Evolutionary conservation across 2,888 invertebrate genomes (phyloP).

Genomic region (Strigamia transsilvanica): DNA sequence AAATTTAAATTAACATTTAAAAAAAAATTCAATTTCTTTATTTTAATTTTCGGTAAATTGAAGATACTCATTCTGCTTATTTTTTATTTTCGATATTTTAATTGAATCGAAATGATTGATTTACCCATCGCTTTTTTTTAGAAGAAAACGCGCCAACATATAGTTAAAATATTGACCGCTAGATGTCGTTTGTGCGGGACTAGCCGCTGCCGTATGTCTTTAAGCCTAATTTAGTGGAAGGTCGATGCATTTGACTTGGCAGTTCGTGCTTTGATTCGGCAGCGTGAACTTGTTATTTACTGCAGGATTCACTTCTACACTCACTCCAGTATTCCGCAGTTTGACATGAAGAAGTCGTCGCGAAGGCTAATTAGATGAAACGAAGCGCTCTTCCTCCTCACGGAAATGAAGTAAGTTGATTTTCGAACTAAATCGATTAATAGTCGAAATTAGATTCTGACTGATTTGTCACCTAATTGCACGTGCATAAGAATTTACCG

Average conservation of each 20-base stretch:
- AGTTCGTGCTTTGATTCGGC: constrained; percentile 26
- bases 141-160: neutral
- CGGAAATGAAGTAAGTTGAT: constrained; percentile 28
- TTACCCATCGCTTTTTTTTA: too few relatives aligned
- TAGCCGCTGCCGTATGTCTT: neutral
- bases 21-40: too few relatives aligned
- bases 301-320: neutral
- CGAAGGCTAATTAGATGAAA: constrained; percentile 8
- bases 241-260: constrained; percentile 35
- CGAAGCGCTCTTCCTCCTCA: neutral
- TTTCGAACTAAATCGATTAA: neutral
- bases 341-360: neutral
- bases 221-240: constrained; percentile 31
- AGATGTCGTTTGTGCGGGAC: neutral
- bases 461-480: constrained; percentile 18
- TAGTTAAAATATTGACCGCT: neutral
- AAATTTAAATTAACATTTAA: too few relatives aligned
- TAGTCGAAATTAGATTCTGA: neutral
- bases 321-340: neutral
- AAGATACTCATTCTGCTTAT: too few relatives aligned
- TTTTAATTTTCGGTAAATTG: too few relatives aligned
- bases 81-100: too few relatives aligned
- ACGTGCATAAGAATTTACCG: neutral
- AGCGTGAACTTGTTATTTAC: constrained; percentile 27
- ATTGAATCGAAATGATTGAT: too few relatives aligned